A percentile compares a stretch with the other conserved stretches of the same genome.
phyloP scores from a whole-genome alignment of 2,113 vertebrate species.

The Cephalopholis sonnerati region DNA sequence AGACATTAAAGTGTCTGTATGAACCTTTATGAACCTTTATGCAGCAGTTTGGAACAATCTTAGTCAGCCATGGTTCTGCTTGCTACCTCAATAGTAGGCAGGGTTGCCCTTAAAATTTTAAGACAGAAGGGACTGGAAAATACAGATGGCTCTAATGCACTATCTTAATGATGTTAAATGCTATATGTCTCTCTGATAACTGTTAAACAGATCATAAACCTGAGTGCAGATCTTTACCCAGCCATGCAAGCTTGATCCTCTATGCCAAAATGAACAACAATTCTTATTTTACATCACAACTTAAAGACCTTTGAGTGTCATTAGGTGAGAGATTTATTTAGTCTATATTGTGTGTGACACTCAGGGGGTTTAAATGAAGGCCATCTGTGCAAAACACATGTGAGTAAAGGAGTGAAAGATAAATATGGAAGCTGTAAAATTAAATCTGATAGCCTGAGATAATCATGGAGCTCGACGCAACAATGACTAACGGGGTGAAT shows the following conservation, averaged over 20 bases:
- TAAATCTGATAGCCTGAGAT: constrained; percentile 15
- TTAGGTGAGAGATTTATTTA: not conserved
- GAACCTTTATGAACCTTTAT: not conserved
- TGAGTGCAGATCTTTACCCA: not conserved
- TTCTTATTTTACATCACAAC: not conserved
- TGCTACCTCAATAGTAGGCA: no score
- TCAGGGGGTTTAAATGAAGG: not conserved
- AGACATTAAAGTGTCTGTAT: no score
- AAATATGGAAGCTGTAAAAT: not conserved
- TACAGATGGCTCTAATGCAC: no score
- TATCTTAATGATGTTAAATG: no score
- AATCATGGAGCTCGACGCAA: not conserved
- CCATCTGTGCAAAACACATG: constrained; percentile 1
- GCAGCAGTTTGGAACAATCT: no score
- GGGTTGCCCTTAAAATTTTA: no score
- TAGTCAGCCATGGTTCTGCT: not conserved
- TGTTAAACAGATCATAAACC: not conserved
- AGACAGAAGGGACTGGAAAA: no score
- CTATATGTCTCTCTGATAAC: not conserved
- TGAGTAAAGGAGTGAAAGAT: not conserved
- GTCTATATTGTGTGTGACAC: not conserved
- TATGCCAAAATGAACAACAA: not conserved
- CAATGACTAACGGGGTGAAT: no score
- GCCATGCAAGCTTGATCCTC: not conserved
- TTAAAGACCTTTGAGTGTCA: not conserved